These are phyloP conservation scores for Oplegnathus fasciatus DNA, from an alignment of 2,113 vertebrate genomes.

Conservation along the genomic window DNA sequence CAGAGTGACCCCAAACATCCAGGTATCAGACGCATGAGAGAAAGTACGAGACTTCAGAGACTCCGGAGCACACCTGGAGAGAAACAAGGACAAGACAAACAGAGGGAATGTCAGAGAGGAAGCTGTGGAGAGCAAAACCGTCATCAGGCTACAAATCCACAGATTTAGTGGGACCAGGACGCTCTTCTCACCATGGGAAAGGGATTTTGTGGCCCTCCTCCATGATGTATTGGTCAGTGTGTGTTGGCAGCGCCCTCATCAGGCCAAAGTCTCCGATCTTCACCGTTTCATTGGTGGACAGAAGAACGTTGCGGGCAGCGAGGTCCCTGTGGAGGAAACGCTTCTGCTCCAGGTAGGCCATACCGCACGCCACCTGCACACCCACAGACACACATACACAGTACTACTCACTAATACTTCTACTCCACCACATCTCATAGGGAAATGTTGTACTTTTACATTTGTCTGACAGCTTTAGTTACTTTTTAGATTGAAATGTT, in stretches of 20 bases:
- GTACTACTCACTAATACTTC: neutral
- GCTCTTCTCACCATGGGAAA: conserved; percentile 92
- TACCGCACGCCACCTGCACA: conserved; percentile 93
- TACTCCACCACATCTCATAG: neutral
- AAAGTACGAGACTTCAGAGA: conserved; percentile 96
- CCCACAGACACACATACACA: neutral
- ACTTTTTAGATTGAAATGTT: too few species aligned
- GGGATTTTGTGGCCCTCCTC: conserved; percentile 98
- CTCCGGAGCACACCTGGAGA: conserved; percentile 95
- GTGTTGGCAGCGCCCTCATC: conserved; percentile 97
- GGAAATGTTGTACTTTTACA: neutral
- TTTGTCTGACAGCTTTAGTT: too few species aligned
- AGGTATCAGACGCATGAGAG: conserved; percentile 97
- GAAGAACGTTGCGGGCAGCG: conserved; percentile 95
- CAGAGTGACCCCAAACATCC: conserved; percentile 98
- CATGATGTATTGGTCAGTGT: conserved; percentile 97
- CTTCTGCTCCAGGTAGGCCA: conserved; percentile 96
- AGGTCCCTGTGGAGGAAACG: conserved; percentile 97
- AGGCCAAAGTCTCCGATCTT: conserved; percentile 98
- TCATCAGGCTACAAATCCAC: neutral
- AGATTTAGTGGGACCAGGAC: fast-evolving
- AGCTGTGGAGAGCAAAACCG: neutral
- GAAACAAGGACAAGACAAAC: neutral
- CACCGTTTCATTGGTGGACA: conserved; percentile 93
- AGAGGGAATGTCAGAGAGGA: neutral